phyloP scores from a whole-genome alignment of 2,888 invertebrate genomes.

The Agrochola litura region DNA sequence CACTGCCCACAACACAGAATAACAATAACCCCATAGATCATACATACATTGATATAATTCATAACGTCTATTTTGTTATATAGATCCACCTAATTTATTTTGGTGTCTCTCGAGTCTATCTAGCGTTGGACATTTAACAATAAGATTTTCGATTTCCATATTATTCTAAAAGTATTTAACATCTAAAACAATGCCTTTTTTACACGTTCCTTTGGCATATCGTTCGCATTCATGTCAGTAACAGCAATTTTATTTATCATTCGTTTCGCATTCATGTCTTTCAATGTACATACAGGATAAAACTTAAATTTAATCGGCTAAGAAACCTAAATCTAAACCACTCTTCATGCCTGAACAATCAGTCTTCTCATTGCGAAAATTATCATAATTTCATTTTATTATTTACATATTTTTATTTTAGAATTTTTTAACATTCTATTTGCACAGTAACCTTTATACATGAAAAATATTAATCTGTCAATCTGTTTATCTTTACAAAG shows the following conservation, averaged over 20 bases:
- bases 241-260: slow-evolving; percentile 67
- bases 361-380: slow-evolving; percentile 90
- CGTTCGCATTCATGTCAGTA: slow-evolving; percentile 67
- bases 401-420: slow-evolving; percentile 79
- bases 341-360: slow-evolving; percentile 87
- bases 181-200: slow-evolving; percentile 71
- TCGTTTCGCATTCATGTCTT: slow-evolving; percentile 74
- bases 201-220: slow-evolving; percentile 73
- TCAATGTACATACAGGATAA: slow-evolving; percentile 78
- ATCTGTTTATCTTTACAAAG: slow-evolving; percentile 72
- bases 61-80: slow-evolving; percentile 64
- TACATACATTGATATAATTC: slow-evolving; percentile 70
- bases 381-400: slow-evolving; percentile 81
- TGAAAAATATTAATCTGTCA: slow-evolving; percentile 69
- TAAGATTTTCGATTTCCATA: slow-evolving; percentile 64
- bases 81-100: slow-evolving; percentile 68
- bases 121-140: slow-evolving; percentile 72
- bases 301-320: slow-evolving; percentile 85
- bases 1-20: slow-evolving; percentile 70
- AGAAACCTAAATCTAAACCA: slow-evolving; percentile 85
- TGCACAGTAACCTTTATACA: slow-evolving; percentile 74
- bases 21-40: slow-evolving; percentile 67
- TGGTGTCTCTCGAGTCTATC: slow-evolving; percentile 75
- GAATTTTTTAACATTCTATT: slow-evolving; percentile 74
- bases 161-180: slow-evolving; percentile 66